Base-by-base conservation (phyloP, 2,888 invertebrate species). In the Drosophila monieri region DNA sequence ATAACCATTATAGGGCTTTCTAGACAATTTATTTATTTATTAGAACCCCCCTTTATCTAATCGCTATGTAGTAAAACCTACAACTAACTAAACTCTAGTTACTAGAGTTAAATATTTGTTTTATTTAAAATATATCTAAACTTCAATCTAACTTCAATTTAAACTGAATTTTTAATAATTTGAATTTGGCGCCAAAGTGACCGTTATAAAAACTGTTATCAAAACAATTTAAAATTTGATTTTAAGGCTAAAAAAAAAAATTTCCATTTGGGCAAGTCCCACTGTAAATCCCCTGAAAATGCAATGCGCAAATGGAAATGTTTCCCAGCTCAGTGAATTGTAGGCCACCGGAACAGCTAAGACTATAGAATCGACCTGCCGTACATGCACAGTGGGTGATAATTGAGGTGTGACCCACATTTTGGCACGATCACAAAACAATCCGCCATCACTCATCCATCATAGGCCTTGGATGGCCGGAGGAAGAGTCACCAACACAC, bases 351-450 rank as follows among this genome's bases (percentile, higher is more conserved):
- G 35, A 14, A 65, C 73, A 67, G 37, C 55, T 72, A 76, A 79
- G 77, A 81, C 79, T 83, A 79, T 73, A 75, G 85, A 78, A 73
- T 76, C 74, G 71, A 61, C 70, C 78, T 78, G 77, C 75, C 68
- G 37, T 53, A 66, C 69, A 59, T 70, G 56, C 52, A 59, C 76
- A 69, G 59, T 77, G 80, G 80, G 84, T 85, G 84, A 86, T 85
- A 85, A 85, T 85, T 85, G 84, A 80, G 69, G 73, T 70, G 72
- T 84, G 84, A 85, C 84, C 84, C 84, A 85, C 66, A 84, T 86
- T 64, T 51, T 14, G 56, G 44, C 65, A 67, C 52, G 35, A 57
- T 67, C 64, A 60, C 18, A 72, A 77, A 73, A 64, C 77, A 77
- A 72, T 68, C 78, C 56, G 23, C 49, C 35, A 15, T 37, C 72